Base-by-base conservation (phyloP, 1,140 invertebrate species). In the Magallana gigas region DNA sequence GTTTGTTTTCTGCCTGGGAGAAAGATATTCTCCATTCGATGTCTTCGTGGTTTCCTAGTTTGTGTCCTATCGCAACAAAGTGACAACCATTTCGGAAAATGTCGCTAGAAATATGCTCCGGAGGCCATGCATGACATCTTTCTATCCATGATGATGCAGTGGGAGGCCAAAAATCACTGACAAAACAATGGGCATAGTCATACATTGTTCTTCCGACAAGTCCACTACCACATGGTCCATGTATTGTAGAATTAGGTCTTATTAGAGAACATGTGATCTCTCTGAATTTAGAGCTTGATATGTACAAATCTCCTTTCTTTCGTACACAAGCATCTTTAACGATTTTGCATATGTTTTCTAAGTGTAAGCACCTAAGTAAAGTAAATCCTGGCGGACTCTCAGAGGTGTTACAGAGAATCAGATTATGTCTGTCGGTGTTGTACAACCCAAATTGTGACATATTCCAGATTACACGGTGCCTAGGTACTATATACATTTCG, bases 1-100 rank as follows among this genome's bases (percentile, higher is more conserved):
- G 59, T n/a, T 8, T 36, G 6, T 81, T 80, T 59, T 89, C 88
- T 8, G 88, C 88, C 8, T 48, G 36, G 0, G 88, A 86, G 57
- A 89, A 89, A 14, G 88, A 89, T 23, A 89, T 85, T 85, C 85
- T 71, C 88, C 88, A 89, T 29, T 86, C 57, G 11, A 81, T 48
- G 14, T 84, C 16, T 18, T 76, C 57, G 62, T 83, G 48, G 0
- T 60, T 18, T 29, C 23, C 18, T 18, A 29, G 57, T 56, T 83
- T 85, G 18, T 48, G 56, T 1, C 84, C 84, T 36, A 88, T 59
- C n/a, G 87, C 80, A n/a, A 88, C 87, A 48, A 88, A 7, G 23
- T 82, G 64, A 18, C 84, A 88, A 5, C 87, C 87, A 36, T 83
- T 83, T 82, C 68, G 57, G 5, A 88, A 11, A 8, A 88, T 59